Evolutionary conservation across 2,888 invertebrate species (phyloP).

Genomic region (Yponomeuta sedellus): DNA sequence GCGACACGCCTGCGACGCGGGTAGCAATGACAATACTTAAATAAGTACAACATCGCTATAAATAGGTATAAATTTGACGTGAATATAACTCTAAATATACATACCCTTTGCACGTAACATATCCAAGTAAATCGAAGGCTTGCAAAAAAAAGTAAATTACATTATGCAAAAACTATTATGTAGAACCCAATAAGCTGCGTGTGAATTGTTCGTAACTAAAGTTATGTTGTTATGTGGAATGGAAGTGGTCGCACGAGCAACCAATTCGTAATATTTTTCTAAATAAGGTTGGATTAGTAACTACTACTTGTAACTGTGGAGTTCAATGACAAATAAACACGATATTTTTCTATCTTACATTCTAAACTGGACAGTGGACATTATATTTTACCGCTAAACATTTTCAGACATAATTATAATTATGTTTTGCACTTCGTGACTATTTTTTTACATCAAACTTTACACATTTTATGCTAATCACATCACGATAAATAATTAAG

Average conservation of each 20-base stretch:
- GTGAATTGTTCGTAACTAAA: conserved; percentile 29
- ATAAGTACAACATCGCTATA: background rate
- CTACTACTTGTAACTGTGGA: background rate
- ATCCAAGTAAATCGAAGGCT: conserved; percentile 33
- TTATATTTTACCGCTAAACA: background rate
- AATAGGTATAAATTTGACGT: background rate
- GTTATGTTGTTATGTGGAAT: conserved; percentile 19
- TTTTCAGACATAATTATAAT: no score
- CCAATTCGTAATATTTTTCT: background rate
- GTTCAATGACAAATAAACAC: conserved; percentile 13
- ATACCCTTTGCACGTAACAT: background rate
- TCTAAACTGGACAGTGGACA: background rate
- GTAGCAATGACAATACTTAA: background rate
- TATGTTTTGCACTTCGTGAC: background rate
- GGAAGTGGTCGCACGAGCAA: background rate
- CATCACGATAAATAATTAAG: background rate
- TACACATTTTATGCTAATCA: background rate
- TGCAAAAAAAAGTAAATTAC: conserved; percentile 42
- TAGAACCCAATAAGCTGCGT: conserved; percentile 31
- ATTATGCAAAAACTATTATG: conserved; percentile 35
- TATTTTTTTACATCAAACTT: background rate
- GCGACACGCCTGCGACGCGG: conserved; percentile 19
- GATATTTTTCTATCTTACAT: background rate
- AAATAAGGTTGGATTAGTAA: no score
- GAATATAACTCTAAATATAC: background rate